These are phyloP conservation scores for Cichladusa arquata DNA, from an alignment of 2,113 vertebrate species.

Conservation along the genomic window DNA sequence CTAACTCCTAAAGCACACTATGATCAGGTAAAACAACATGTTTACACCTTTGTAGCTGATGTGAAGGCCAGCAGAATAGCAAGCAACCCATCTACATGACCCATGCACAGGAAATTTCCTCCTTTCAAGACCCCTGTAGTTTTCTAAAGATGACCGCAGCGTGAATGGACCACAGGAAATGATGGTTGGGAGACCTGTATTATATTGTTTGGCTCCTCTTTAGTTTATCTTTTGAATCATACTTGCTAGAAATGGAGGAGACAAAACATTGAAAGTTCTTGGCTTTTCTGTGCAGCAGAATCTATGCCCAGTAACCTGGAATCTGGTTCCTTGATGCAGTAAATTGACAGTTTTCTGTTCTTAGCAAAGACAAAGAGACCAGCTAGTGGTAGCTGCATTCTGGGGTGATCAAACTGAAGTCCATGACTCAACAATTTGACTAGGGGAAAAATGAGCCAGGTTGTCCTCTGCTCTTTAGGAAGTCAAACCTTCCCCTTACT, in stretches of 20 bases:
- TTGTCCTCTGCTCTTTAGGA: background rate
- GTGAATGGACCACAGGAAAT: background rate
- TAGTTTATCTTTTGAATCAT: background rate
- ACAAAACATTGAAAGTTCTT: background rate
- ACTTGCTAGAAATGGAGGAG: background rate
- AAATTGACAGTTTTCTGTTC: background rate
- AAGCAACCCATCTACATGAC: background rate
- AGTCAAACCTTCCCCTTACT: background rate
- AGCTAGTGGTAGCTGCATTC: background rate
- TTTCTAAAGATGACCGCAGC: background rate
- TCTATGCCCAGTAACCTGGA: background rate
- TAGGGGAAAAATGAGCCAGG: background rate
- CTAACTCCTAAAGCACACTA: background rate
- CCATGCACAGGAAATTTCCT: background rate
- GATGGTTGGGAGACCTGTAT: background rate
- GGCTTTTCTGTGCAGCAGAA: background rate
- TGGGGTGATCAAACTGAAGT: background rate
- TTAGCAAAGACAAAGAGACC: background rate
- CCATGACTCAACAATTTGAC: background rate
- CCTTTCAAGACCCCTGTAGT: background rate
- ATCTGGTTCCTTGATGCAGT: background rate
- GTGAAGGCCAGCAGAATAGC: background rate
- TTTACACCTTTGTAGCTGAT: background rate
- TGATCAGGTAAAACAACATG: background rate
- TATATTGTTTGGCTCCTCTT: background rate